A percentile compares a stretch with the other conserved stretches of the same genome.
phyloP scores from a whole-genome alignment of 1,140 invertebrate genomes.

The Drosophila ambigua region DNA sequence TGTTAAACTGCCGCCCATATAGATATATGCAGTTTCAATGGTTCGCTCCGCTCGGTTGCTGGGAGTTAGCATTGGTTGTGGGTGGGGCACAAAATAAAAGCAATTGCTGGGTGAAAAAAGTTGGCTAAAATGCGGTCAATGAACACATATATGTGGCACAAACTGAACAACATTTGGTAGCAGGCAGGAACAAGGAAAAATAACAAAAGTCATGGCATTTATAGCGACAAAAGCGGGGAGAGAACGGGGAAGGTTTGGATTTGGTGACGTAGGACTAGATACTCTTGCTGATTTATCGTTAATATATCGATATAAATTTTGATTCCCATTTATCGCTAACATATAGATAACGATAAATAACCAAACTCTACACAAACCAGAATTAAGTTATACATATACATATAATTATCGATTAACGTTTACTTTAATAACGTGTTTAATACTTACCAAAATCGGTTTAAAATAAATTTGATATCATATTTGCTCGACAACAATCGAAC shows the following conservation, averaged over 20 bases:
- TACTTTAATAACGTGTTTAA: no score
- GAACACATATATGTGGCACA: slow-evolving; percentile 62
- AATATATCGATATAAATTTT: no score
- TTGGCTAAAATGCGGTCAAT: slow-evolving; percentile 66
- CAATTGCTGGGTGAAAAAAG: slow-evolving; percentile 13
- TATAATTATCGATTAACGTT: no score
- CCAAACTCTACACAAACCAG: no score
- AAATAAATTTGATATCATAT: no score
- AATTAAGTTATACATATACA: no score
- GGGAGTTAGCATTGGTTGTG: slow-evolving; percentile 39
- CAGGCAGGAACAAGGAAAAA: slow-evolving; percentile 15
- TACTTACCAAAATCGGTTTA: no score
- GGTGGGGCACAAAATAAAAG: slow-evolving; percentile 8
- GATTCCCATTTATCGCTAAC: no score
- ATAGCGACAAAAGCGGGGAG: slow-evolving; percentile 50
- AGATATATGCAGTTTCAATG: slow-evolving; percentile 58
- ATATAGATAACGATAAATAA: no score
- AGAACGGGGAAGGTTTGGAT: background rate
- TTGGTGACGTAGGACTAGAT: no score
- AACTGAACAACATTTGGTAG: slow-evolving; percentile 22
- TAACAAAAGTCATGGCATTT: slow-evolving; percentile 42
- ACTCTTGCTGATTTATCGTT: no score
- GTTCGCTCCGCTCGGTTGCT: background rate
- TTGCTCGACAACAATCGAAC: no score
- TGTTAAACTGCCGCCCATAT: slow-evolving; percentile 49